Base-by-base conservation (phyloP, 2,888 invertebrate species). In the Drosophila peninsularis region DNA sequence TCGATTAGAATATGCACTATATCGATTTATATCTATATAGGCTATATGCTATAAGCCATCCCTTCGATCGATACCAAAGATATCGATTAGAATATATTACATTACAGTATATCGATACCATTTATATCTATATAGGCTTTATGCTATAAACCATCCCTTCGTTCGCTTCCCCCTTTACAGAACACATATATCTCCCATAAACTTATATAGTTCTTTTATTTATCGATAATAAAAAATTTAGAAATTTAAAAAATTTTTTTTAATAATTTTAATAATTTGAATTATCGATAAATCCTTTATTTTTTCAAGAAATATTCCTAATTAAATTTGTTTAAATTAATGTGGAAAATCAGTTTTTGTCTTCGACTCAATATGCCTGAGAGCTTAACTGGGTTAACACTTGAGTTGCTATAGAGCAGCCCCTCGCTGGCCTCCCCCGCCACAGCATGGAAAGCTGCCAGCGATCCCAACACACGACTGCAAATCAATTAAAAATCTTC, bases 401-500 rank as follows among this genome's bases (percentile, higher is more conserved):
- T 61, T 64, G 39, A 54, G 49, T 32, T 27, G 44, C 32, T n/a
- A 30, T n/a, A 24, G 5, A 24, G 14, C 44, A 4, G 11, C 9
- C n/a, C 10, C 3, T 5, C 41, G 13, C 21, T 17, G 1, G 3
- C 13, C 9, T 5, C 0, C 10, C 5, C 7, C 13, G 2, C 14
- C 21, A 27, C 30, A 57, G n/a, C 56, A 61, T 73, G 69, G 36
- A 57, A 60, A 62, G 52, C n/a, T 13, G 10, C 19, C 19, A 17
- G 21, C n/a, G 17, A 11, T 9, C 54, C 47, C 37, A 44, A 47
- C 39, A 55, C 52, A 49, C 50, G 70, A 36, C 57, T 53, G 58
- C 50, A 75, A 76, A 76, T 76, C 76, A 76, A 76, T 76, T 76
- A 76, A 76, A 75, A 76, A 72, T 58, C 62, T 67, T 61, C 42